Percentiles rank a stretch among this genome's conserved stretches.
Conservation (phyloP, 2,888 invertebrate species). For the Stenurella melanura region DNA sequence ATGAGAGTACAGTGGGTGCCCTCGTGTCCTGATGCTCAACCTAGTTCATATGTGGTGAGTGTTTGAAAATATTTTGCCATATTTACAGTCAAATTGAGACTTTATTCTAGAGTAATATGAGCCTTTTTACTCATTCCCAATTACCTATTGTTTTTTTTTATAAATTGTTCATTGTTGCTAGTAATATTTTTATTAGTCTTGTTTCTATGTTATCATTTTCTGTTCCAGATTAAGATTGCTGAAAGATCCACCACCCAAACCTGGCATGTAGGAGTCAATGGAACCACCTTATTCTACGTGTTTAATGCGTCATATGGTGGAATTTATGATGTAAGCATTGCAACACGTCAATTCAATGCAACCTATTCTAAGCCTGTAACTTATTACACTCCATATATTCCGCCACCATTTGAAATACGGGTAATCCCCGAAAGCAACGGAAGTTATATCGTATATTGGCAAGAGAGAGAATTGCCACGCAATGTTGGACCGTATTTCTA, state of each 20-base stretch:
- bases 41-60: slow-evolving; percentile 78
- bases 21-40: slow-evolving; percentile 76
- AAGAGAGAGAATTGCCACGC: slow-evolving; percentile 72
- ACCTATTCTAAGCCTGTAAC: slow-evolving; percentile 74
- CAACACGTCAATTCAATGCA: slow-evolving; percentile 73
- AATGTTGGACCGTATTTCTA: slow-evolving; percentile 74
- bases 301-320: slow-evolving; percentile 75
- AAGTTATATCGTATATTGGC: slow-evolving; percentile 81
- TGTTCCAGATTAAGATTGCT: slow-evolving; percentile 59
- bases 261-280: slow-evolving; percentile 61
- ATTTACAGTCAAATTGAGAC: background rate
- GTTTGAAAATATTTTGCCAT: slow-evolving; percentile 6
- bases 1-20: slow-evolving; percentile 84
- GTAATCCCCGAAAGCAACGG: slow-evolving; percentile 78
- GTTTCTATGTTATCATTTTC: slow-evolving; percentile 33
- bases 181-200: too few relatives aligned
- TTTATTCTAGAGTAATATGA: too few relatives aligned
- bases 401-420: slow-evolving; percentile 79
- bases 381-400: slow-evolving; percentile 76
- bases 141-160: too few relatives aligned
- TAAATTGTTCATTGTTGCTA: too few relatives aligned
- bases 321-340: slow-evolving; percentile 75
- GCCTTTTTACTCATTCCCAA: too few relatives aligned
- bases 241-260: slow-evolving; percentile 74
- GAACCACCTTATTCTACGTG: slow-evolving; percentile 65